Conservation (phyloP, 2,888 invertebrate genomes). For the Nomada lathburiana region DNA sequence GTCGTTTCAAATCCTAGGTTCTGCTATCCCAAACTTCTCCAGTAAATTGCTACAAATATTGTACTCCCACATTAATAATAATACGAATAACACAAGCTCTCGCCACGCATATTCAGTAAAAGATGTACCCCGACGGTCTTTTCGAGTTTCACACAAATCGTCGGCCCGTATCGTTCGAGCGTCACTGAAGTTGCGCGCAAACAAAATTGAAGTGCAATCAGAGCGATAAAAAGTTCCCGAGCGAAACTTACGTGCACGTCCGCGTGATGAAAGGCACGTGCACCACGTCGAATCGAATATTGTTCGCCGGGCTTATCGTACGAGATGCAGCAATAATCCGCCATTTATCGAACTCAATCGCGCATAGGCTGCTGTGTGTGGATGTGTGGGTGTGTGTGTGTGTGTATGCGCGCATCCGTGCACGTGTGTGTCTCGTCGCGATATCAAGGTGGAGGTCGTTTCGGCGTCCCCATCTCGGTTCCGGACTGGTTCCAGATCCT, state of each 20-base stretch:
- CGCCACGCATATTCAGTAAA: no score
- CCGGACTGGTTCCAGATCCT: slow-evolving; percentile 68
- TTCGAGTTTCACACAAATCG: no score
- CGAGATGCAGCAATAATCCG: slow-evolving; percentile 45
- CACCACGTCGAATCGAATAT: neutral
- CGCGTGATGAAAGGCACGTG: neutral
- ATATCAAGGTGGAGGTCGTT: slow-evolving; percentile 72
- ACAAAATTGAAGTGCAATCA: no score
- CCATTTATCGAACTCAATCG: slow-evolving; percentile 59
- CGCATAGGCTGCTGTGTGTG: slow-evolving; percentile 11
- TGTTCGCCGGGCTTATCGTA: neutral
- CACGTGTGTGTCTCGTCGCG: slow-evolving; percentile 44
- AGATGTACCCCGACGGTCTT: no score
- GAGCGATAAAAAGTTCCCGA: no score
- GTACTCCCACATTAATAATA: no score
- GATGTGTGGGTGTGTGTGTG: neutral
- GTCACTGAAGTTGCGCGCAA: no score
- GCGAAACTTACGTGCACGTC: neutral
- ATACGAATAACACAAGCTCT: no score
- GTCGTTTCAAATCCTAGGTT: no score
- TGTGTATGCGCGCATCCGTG: neutral
- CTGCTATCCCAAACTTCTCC: no score
- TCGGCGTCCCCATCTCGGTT: slow-evolving; percentile 61
- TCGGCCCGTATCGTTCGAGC: no score
- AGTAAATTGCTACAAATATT: no score